phyloP scores from a whole-genome alignment of 2,797 vertebrate genomes.

The Phylloscopus collybita region DNA sequence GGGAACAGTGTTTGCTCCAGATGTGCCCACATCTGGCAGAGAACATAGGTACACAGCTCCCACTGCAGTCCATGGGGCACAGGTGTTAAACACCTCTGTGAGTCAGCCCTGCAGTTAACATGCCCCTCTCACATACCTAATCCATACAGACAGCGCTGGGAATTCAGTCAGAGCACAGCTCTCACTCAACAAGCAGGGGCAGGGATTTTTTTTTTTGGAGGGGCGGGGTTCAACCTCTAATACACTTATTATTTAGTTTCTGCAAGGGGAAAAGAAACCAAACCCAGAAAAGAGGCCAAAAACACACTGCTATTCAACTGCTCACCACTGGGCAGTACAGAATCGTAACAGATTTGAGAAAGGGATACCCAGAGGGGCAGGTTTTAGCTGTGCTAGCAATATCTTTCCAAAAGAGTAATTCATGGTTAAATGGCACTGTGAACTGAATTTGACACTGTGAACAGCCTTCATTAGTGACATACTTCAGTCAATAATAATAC shows the following conservation, averaged over 20 bases:
- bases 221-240: not conserved
- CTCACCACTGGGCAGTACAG: not conserved
- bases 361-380: not conserved
- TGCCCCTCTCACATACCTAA: not conserved
- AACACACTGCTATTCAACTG: not conserved
- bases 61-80: not conserved
- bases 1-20: not conserved
- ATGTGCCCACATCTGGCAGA: not conserved
- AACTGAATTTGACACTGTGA: not conserved
- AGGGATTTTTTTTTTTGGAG: not conserved
- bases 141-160: not conserved
- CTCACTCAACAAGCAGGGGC: not conserved
- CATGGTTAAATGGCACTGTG: not conserved
- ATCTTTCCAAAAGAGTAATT: not conserved
- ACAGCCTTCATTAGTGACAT: not conserved
- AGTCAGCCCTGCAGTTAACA: not conserved
- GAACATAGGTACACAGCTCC: rapidly evolving
- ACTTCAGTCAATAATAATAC: not conserved
- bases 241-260: not conserved
- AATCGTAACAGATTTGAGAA: not conserved
- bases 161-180: not conserved
- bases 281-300: not conserved
- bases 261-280: not conserved
- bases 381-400: not conserved
- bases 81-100: not conserved